A percentile compares a stretch with the other conserved stretches of the same genome.
These are phyloP conservation scores for Neoascia interrupta DNA, from an alignment of 2,888 invertebrate genomes.

Conservation along the genomic window DNA sequence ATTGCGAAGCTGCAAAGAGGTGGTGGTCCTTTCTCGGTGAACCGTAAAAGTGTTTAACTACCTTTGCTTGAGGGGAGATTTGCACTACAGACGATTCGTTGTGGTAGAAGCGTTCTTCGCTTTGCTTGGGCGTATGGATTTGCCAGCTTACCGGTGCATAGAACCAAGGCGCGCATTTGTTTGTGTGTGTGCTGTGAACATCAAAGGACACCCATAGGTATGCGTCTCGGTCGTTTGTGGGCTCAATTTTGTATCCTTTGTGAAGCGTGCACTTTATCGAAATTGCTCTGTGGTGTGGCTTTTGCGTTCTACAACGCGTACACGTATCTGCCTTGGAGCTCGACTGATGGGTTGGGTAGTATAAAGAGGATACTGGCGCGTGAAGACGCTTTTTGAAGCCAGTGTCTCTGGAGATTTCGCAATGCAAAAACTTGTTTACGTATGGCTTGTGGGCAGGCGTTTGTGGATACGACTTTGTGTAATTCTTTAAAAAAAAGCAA, in stretches of 20 bases:
- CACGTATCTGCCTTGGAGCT: too few relatives aligned
- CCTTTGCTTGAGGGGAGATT: conserved; percentile 14
- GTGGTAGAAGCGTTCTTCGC: not conserved
- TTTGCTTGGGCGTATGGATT: conserved; percentile 3
- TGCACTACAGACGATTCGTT: not conserved
- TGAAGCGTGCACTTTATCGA: conserved; percentile 35
- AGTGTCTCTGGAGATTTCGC: too few relatives aligned
- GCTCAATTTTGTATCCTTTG: conserved; percentile 15
- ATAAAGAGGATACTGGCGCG: too few relatives aligned
- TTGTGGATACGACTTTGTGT: too few relatives aligned
- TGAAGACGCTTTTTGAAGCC: too few relatives aligned
- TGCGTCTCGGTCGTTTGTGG: not conserved
- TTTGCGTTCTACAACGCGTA: too few relatives aligned
- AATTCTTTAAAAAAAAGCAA: too few relatives aligned
- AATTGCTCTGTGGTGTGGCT: conserved; percentile 48
- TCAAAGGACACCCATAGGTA: conserved; percentile 26
- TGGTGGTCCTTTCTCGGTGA: conserved; percentile 53
- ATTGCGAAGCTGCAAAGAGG: conserved; percentile 34
- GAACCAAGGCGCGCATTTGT: conserved; percentile 17
- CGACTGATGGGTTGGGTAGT: too few relatives aligned
- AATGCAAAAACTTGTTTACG: too few relatives aligned
- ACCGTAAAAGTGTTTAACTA: conserved; percentile 59
- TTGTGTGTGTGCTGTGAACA: too few relatives aligned
- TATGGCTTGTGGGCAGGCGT: too few relatives aligned
- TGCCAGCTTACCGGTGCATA: not conserved